Conservation (phyloP, 2,888 invertebrate species). For the Tuta absoluta region DNA sequence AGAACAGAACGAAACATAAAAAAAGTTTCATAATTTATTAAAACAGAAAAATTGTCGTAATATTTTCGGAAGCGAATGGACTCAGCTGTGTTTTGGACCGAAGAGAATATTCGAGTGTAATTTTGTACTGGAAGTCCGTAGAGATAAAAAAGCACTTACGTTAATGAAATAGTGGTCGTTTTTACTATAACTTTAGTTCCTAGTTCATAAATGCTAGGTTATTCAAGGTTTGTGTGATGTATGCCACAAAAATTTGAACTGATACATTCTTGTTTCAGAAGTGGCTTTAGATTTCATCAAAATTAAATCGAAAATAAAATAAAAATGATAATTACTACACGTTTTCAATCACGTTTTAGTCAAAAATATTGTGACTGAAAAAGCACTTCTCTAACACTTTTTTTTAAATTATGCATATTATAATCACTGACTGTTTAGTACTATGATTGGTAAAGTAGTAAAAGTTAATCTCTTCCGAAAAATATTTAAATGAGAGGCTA, state of each 20-base stretch:
- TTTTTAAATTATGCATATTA: too few relatives aligned
- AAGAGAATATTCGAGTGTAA: background rate
- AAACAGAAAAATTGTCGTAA: slow-evolving; percentile 2
- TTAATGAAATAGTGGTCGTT: slow-evolving; percentile 1
- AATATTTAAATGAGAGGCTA: background rate
- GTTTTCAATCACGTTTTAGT: too few relatives aligned
- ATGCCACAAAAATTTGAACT: too few relatives aligned
- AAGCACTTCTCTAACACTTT: too few relatives aligned
- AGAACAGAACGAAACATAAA: background rate
- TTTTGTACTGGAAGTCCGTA: background rate
- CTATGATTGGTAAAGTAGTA: too few relatives aligned
- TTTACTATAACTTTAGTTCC: background rate
- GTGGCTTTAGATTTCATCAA: too few relatives aligned
- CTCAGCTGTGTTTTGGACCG: slow-evolving; percentile 4
- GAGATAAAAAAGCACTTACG: background rate
- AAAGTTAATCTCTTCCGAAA: slow-evolving; percentile 2
- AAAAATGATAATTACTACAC: too few relatives aligned
- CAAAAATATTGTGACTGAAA: too few relatives aligned
- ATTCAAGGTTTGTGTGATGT: background rate
- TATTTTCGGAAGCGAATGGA: background rate
- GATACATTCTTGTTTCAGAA: too few relatives aligned
- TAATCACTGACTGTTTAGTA: too few relatives aligned
- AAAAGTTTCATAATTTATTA: slow-evolving; percentile 3
- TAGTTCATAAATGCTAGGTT: background rate
- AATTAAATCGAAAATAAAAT: too few relatives aligned